Evolutionary conservation across 2,113 vertebrate species (phyloP).

Genomic region (Ploceus nigricollis): DNA sequence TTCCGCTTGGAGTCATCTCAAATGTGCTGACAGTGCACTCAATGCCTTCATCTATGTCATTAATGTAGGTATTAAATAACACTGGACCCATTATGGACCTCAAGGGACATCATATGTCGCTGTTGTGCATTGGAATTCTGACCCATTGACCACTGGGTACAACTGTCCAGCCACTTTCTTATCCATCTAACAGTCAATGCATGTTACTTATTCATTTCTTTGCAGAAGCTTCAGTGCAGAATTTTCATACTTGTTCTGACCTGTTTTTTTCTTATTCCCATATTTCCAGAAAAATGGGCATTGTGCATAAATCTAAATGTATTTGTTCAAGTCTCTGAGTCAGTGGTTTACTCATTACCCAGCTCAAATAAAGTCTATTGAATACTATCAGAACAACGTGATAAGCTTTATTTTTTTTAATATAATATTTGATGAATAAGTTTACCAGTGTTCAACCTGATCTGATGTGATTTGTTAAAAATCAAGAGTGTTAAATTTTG

Average conservation of each 20-base stretch:
- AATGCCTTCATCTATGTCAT: not conserved
- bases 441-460: not conserved
- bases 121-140: not conserved
- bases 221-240: not conserved
- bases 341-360: not conserved
- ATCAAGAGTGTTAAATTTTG: not conserved
- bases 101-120: not conserved
- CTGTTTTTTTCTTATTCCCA: not conserved
- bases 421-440: not conserved
- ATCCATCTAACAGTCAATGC: not conserved
- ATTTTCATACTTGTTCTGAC: not conserved
- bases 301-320: not conserved
- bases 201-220: not conserved
- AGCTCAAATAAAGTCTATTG: not conserved
- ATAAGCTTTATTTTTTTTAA: not conserved
- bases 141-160: not conserved
- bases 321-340: not conserved
- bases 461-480: not conserved
- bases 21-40: not conserved
- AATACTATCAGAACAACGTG: not conserved
- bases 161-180: not conserved
- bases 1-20: not conserved
- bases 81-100: not conserved
- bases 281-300: not conserved
- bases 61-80: not conserved